These are phyloP conservation scores for Neodiprion lecontei DNA, from an alignment of 1,140 invertebrate genomes.

Conservation along the genomic window DNA sequence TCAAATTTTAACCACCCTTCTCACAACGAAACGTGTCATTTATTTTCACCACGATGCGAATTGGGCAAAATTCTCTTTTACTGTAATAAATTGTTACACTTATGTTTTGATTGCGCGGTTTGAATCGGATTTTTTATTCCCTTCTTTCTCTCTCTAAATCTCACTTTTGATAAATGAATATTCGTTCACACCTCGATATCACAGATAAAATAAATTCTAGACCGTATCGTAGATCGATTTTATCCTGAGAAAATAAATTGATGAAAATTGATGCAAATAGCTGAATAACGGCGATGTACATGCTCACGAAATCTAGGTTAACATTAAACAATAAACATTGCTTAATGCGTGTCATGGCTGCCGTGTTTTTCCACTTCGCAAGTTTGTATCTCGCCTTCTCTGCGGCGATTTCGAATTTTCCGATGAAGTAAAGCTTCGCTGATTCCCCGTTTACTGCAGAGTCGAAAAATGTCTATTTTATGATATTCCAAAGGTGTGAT, in stretches of 20 bases:
- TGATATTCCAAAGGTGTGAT: too few relatives aligned
- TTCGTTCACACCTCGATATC: too few relatives aligned
- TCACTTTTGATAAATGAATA: slow-evolving; percentile 12
- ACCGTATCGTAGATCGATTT: not conserved
- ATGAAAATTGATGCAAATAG: not conserved
- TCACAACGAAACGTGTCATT: not conserved
- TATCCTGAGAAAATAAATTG: not conserved
- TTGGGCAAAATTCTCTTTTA: not conserved
- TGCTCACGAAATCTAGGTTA: not conserved
- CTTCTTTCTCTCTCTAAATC: slow-evolving; percentile 27
- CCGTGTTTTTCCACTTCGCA: too few relatives aligned
- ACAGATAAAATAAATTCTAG: too few relatives aligned
- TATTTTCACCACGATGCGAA: too few relatives aligned
- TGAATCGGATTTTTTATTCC: slow-evolving; percentile 10
- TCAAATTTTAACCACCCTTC: too few relatives aligned
- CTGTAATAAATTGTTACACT: not conserved
- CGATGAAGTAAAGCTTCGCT: too few relatives aligned
- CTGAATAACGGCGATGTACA: not conserved
- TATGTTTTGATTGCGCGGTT: slow-evolving; percentile 8
- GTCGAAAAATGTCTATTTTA: too few relatives aligned
- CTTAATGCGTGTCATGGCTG: too few relatives aligned
- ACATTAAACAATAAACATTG: too few relatives aligned
- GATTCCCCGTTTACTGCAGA: too few relatives aligned
- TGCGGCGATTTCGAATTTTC: not conserved
- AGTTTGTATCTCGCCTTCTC: not conserved